Evolutionary conservation across 64 coral and sea anemone species (phyloP).

Genomic region (Montipora cactus): DNA sequence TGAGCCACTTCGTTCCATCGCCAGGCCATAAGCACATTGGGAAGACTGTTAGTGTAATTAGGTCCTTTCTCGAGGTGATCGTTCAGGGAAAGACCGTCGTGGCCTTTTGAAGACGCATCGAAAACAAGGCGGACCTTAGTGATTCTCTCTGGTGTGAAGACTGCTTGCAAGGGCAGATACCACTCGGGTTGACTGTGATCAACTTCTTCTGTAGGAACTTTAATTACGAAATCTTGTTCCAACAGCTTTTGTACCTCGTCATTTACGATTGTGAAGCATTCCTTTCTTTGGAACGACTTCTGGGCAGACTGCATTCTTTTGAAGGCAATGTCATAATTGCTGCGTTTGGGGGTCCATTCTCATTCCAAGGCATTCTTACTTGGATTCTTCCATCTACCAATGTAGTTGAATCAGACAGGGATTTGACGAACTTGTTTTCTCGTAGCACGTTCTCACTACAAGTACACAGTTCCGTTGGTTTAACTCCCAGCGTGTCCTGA

Average conservation of each 20-base stretch:
- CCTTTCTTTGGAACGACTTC: neutral
- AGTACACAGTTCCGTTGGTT: too few relatives aligned
- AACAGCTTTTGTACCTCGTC: conserved; percentile 14
- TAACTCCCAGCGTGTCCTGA: too few relatives aligned
- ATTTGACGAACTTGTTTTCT: conserved; percentile 6
- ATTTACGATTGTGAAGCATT: too few relatives aligned
- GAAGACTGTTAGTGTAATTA: too few relatives aligned
- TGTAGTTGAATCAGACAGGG: conserved; percentile 3
- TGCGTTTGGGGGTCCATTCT: conserved; percentile 31
- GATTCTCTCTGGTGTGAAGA: neutral
- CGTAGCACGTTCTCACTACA: neutral
- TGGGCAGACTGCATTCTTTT: conserved; percentile 38
- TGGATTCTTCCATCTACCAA: conserved; percentile 23
- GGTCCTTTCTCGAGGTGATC: too few relatives aligned
- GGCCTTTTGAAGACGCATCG: conserved; percentile 39
- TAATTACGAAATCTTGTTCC: neutral
- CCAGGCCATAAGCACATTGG: too few relatives aligned
- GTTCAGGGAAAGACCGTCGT: neutral
- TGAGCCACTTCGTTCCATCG: conserved; percentile 21
- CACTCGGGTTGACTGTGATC: conserved; percentile 12
- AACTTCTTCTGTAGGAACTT: conserved; percentile 18
- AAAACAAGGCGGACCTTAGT: conserved; percentile 40
- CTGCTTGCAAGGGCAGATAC: conserved; percentile 17
- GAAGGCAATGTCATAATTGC: conserved; percentile 46
- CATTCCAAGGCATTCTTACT: conserved; percentile 63